phyloP scores from a whole-genome alignment of 2,888 invertebrate genomes.

The Xestia rhomboidea region DNA sequence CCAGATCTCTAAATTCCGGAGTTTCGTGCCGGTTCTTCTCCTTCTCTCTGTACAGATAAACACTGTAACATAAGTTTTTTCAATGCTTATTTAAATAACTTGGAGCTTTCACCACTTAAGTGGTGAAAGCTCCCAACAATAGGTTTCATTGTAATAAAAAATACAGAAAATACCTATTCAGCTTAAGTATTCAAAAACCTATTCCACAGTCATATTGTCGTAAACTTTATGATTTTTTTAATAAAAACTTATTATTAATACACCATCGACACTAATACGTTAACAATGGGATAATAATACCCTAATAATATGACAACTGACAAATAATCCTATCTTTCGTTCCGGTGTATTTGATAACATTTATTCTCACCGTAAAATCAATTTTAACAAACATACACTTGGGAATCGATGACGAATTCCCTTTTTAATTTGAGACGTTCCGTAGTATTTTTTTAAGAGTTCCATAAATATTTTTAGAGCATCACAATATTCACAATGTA shows the following conservation, averaged over 20 bases:
- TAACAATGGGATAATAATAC: slow-evolving; percentile 32
- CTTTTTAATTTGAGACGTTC: slow-evolving; percentile 40
- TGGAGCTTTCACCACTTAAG: too few relatives aligned
- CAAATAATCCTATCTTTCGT: slow-evolving; percentile 36
- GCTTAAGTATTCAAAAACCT: not conserved
- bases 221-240: slow-evolving; percentile 45
- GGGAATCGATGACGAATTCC: slow-evolving; percentile 1
- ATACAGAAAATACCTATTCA: not conserved
- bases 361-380: slow-evolving; percentile 63
- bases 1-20: too few relatives aligned
- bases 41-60: not conserved
- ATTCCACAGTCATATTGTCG: slow-evolving; percentile 5
- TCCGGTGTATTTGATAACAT: slow-evolving; percentile 30
- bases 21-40: too few relatives aligned
- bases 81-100: too few relatives aligned
- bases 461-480: not conserved
- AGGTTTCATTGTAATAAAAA: not conserved
- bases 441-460: slow-evolving; percentile 28
- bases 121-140: slow-evolving; percentile 1
- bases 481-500: not conserved
- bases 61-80: not conserved
- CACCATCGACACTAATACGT: slow-evolving; percentile 39
- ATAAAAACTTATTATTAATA: slow-evolving; percentile 42
- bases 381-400: slow-evolving; percentile 70
- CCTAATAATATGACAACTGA: slow-evolving; percentile 37